These are phyloP conservation scores for Cyanoramphus novaezelandiae DNA, from an alignment of 2,113 vertebrate genomes.

Conservation along the genomic window DNA sequence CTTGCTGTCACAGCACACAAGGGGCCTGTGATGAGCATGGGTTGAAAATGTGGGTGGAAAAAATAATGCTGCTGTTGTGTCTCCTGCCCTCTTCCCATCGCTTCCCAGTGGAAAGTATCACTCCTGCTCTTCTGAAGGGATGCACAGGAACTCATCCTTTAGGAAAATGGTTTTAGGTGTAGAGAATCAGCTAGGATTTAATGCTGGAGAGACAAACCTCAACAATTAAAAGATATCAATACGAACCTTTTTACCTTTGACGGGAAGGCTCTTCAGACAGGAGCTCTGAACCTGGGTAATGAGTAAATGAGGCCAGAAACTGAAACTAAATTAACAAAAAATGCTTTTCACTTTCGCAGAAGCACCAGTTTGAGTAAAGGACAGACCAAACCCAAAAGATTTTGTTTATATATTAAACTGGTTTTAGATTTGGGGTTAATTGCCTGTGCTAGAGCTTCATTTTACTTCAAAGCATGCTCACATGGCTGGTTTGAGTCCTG, in stretches of 20 bases:
- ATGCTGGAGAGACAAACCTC: background rate
- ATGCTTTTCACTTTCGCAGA: constrained; percentile 14
- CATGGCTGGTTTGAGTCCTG: background rate
- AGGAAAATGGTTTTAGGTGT: fast-evolving
- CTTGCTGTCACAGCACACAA: fast-evolving
- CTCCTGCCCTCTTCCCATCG: background rate
- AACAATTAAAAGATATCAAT: background rate
- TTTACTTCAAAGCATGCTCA: background rate
- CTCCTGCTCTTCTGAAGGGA: background rate
- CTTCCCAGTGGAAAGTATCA: background rate
- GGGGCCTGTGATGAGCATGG: background rate
- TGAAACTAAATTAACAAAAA: constrained; percentile 42
- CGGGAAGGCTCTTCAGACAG: background rate
- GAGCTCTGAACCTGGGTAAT: background rate
- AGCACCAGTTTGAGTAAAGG: background rate
- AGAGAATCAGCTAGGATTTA: background rate
- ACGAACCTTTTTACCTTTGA: background rate
- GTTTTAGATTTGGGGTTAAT: background rate
- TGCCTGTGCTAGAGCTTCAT: background rate
- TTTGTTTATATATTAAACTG: background rate
- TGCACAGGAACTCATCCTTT: background rate
- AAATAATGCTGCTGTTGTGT: background rate
- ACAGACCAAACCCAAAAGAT: background rate
- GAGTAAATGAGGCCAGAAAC: background rate
- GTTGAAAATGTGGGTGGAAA: background rate